Percentiles rank a stretch among this genome's conserved stretches.
Conservation (phyloP, 2,113 vertebrate species). For the Anguilla rostrata region DNA sequence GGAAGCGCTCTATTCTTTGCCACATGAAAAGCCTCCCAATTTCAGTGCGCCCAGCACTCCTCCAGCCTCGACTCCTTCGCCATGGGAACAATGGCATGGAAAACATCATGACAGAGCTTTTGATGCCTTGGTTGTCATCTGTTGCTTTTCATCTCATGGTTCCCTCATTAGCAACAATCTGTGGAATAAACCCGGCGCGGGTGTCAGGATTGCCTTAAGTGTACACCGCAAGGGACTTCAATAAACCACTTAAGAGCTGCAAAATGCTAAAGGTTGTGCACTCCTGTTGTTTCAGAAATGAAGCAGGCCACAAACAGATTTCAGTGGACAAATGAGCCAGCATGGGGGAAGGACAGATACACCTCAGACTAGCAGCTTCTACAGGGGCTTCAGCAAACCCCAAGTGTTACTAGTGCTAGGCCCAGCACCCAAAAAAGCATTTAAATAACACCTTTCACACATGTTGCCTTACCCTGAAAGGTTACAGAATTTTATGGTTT, state of each 20-base stretch:
- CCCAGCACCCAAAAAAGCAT: not conserved
- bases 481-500: too few species aligned
- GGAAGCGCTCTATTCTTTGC: constrained; percentile 16
- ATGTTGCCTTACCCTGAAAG: not conserved
- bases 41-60: constrained; percentile 15
- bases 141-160: constrained; percentile 12
- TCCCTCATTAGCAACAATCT: not conserved
- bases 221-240: not conserved
- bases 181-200: not conserved
- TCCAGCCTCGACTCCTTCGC: not conserved
- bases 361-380: not conserved
- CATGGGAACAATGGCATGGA: constrained; percentile 10
- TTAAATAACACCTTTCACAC: not conserved
- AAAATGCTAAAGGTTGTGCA: not conserved
- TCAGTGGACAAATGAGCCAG: not conserved
- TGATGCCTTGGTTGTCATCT: constrained; percentile 7
- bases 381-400: not conserved
- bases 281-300: not conserved
- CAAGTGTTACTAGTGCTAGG: not conserved
- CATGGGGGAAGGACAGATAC: not conserved
- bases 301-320: not conserved
- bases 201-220: not conserved
- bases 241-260: not conserved
- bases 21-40: constrained; percentile 17
- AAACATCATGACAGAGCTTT: constrained; percentile 5